Conservation (phyloP, 2,113 vertebrate genomes). For the Smithornis capensis region DNA sequence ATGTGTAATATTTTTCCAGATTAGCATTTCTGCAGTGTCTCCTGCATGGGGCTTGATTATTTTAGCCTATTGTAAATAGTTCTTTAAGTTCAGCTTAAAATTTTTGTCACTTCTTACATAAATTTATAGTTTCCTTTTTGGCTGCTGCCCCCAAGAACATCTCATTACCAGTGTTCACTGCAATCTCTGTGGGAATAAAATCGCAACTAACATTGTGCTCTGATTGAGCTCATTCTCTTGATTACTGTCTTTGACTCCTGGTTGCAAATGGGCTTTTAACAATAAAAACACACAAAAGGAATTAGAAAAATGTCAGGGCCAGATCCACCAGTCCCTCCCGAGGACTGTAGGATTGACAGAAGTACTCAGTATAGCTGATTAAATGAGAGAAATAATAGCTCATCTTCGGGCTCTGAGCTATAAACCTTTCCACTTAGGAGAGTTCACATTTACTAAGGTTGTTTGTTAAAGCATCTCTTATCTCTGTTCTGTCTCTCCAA, state of each 20-base stretch:
- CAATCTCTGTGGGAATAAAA: not conserved
- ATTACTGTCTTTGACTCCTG: constrained; percentile 14
- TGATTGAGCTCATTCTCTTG: not conserved
- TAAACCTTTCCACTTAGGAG: not conserved
- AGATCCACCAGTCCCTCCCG: not conserved
- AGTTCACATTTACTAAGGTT: not conserved
- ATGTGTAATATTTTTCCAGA: not conserved
- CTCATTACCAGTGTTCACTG: not conserved
- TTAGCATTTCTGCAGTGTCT: not conserved
- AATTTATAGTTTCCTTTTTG: not conserved
- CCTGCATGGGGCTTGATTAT: not conserved
- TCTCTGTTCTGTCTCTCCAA: not conserved
- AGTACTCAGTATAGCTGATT: not conserved
- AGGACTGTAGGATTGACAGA: not conserved
- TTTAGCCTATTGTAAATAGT: not conserved
- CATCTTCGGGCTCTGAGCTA: not conserved
- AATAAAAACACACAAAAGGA: constrained; percentile 2
- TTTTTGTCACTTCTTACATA: not conserved
- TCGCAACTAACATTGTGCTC: not conserved
- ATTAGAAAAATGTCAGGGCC: not conserved
- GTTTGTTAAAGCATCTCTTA: not conserved
- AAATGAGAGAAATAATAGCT: not conserved
- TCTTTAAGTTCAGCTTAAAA: not conserved
- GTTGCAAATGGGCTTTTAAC: constrained; percentile 19
- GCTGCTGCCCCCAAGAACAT: not conserved